A percentile compares a stretch with the other conserved stretches of the same genome.
phyloP scores from a whole-genome alignment of 2,113 vertebrate species.

The Sinocyclocheilus grahami region DNA sequence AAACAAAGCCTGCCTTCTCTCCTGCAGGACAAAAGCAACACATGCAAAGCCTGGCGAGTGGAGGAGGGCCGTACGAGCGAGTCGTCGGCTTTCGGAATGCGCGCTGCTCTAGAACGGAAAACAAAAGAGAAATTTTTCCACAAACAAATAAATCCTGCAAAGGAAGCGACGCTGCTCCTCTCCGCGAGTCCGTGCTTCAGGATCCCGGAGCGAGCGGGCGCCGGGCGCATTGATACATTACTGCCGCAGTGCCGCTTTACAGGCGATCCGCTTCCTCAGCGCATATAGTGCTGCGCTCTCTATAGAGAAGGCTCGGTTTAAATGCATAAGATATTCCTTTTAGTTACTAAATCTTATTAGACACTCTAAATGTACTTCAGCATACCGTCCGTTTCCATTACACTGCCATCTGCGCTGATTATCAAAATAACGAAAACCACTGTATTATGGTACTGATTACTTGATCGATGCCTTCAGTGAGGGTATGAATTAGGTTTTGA shows the following conservation, averaged over 20 bases:
- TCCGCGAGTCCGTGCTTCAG: constrained; percentile 74
- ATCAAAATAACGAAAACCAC: background rate
- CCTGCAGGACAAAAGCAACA: constrained; percentile 71
- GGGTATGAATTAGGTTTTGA: background rate
- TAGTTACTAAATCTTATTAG: background rate
- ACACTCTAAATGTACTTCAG: background rate
- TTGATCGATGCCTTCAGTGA: background rate
- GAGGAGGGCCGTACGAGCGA: constrained; percentile 70
- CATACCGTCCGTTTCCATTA: background rate
- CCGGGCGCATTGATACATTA: constrained; percentile 79
- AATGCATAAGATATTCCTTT: background rate
- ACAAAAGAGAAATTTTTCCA: constrained; percentile 63
- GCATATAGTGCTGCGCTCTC: constrained; percentile 74
- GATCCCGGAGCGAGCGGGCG: constrained; percentile 77
- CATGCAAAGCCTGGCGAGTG: constrained; percentile 74
- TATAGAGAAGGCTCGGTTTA: background rate
- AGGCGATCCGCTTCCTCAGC: constrained; percentile 75
- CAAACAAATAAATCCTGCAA: constrained; percentile 75
- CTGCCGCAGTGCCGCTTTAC: constrained; percentile 84
- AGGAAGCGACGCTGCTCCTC: constrained; percentile 68
- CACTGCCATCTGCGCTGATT: background rate
- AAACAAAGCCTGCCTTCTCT: constrained; percentile 67
- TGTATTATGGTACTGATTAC: background rate
- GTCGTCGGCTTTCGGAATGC: constrained; percentile 72
- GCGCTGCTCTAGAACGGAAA: constrained; percentile 56